These are phyloP conservation scores for Numenius phaeopus DNA, from an alignment of 2,797 vertebrate species.

Conservation along the genomic window DNA sequence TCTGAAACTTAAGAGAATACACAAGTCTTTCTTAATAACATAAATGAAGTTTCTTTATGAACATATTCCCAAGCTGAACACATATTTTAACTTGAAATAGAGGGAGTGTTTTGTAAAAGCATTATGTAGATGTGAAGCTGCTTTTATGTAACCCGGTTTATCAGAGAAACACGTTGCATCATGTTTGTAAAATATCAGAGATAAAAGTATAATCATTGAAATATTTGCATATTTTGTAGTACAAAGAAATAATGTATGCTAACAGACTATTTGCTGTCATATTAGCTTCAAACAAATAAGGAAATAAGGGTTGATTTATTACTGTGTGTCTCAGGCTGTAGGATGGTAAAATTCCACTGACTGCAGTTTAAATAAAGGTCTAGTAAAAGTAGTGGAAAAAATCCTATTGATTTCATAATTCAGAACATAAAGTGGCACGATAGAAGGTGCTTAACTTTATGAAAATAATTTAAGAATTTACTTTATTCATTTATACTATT, in stretches of 20 bases:
- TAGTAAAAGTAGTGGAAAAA: background rate
- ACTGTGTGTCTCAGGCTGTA: background rate
- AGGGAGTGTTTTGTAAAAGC: conserved; percentile 27
- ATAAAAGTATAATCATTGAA: conserved; percentile 30
- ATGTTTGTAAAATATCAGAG: conserved; percentile 24
- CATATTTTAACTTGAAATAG: background rate
- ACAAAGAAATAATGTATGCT: conserved; percentile 21
- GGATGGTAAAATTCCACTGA: background rate
- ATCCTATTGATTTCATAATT: background rate
- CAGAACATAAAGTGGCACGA: background rate
- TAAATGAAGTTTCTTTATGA: background rate
- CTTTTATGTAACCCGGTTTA: conserved; percentile 42
- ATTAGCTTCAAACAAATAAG: conserved; percentile 40
- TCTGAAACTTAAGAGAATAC: background rate
- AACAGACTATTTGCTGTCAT: conserved; percentile 38
- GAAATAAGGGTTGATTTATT: conserved; percentile 4
- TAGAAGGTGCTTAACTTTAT: background rate
- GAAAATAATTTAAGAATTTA: background rate
- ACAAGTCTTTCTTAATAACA: background rate
- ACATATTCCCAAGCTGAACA: background rate
- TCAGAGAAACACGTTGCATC: background rate
- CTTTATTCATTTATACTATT: background rate
- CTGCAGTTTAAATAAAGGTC: background rate
- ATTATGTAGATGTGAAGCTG: conserved; percentile 15
- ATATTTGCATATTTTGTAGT: conserved; percentile 32